Base-by-base conservation (phyloP, 2,113 vertebrate species). In the Himantopus leucocephalus region DNA sequence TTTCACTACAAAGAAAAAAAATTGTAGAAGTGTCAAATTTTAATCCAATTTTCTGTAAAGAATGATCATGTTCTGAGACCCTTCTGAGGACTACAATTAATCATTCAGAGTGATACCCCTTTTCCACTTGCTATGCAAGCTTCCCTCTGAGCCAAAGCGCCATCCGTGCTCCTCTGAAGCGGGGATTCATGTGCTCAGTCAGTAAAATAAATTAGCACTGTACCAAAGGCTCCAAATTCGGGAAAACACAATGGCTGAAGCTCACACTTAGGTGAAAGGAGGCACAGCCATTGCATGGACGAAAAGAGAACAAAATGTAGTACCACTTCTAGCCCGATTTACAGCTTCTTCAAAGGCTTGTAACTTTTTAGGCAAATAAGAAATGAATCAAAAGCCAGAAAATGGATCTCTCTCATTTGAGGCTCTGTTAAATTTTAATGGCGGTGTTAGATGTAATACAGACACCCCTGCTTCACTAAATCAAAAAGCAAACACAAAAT, bases 21-120 rank as follows among this genome's bases (percentile, higher is more conserved):
- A 97, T 93, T 84, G 86, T 94, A 90, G 82, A 98, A 84, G 92
- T 88, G 96, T 98, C 96, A 96, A 94, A 97, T 98, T 98, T 96
- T 97, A 98, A 97, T 97, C 94, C 92, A 91, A 95, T 97, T 97
- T 98, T 92, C 94, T 92, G 68, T 96, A 97, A 98, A 97, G 92
- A 98, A 98, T 98, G 85, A 97, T 96, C 95, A 79, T 91, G 89
- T 97, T 95, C 96, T 74, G 66, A 96, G 97, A 98, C 94, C 94
- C 90, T 88, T 95, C 62, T 50, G 74, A 96, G 87, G 92, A 85
- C 90, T 94, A 88, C 94, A 90, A 95, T 98, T 96, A 97, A 98
- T 98, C 98, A 97, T 94, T 79, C 53, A 91, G 82, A 83, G 84
- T 85, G 85, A 91, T 94, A 71, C 67, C 78, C 88, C 72, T 79